These are phyloP conservation scores for Phyllostomus discolor DNA, from an alignment of 2,113 vertebrate species.

Conservation along the genomic window DNA sequence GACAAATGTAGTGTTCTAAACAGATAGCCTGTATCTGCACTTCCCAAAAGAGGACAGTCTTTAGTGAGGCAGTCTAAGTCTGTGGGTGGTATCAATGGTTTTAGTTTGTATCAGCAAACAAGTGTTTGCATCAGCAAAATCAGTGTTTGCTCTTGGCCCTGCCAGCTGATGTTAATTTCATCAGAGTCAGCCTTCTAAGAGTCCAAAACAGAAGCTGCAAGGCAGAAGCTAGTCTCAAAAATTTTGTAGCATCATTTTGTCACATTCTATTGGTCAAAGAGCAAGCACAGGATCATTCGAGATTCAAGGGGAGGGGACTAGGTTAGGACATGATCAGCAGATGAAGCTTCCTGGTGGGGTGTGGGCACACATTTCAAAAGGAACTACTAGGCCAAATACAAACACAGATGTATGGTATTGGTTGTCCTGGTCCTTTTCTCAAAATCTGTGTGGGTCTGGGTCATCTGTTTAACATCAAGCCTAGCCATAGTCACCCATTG, in stretches of 20 bases:
- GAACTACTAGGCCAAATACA: background rate
- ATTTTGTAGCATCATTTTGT: background rate
- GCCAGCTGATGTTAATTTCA: background rate
- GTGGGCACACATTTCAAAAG: background rate
- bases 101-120: no score
- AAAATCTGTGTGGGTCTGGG: background rate
- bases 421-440: background rate
- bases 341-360: background rate
- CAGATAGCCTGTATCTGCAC: background rate
- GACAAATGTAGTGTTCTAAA: background rate
- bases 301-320: background rate
- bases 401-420: background rate
- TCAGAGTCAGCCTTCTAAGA: background rate
- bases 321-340: background rate
- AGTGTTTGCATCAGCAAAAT: background rate
- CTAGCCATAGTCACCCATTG: background rate
- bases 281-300: background rate
- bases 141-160: background rate
- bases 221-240: background rate
- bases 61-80: background rate
- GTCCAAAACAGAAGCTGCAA: background rate
- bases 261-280: background rate
- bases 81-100: background rate
- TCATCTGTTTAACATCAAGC: background rate
- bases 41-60: background rate